phyloP scores from a whole-genome alignment of 2,888 invertebrate species.

The Papilio demoleus region DNA sequence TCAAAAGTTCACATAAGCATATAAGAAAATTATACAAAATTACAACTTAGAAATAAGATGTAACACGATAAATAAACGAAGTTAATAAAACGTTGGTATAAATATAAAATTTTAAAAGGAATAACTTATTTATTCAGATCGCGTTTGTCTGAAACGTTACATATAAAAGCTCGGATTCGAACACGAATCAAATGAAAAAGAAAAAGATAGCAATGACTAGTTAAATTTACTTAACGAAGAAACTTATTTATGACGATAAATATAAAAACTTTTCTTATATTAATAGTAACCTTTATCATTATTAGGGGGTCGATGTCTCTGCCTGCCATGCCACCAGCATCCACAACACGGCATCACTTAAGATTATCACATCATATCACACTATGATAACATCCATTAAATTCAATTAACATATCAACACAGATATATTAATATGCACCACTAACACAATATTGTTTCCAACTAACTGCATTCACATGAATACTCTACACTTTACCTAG shows the following conservation, averaged over 20 bases:
- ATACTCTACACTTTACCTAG: constrained; percentile 8
- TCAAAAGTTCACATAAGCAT: not conserved
- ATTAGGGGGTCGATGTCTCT: constrained; percentile 78
- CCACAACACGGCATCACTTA: constrained; percentile 76
- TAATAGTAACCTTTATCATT: constrained; percentile 61
- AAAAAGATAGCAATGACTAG: not conserved
- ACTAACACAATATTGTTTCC: constrained; percentile 28
- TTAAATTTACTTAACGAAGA: no score
- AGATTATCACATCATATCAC: constrained; percentile 42
- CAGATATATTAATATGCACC: not conserved
- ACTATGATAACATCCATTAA: not conserved
- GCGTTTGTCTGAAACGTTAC: constrained; percentile 3
- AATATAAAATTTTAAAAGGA: not conserved
- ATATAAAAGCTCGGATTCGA: constrained; percentile 5
- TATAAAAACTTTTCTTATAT: no score
- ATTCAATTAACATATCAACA: constrained; percentile 1
- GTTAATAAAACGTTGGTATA: not conserved
- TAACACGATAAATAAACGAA: no score
- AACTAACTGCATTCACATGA: constrained; percentile 24
- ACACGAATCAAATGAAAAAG: not conserved
- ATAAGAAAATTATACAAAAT: not conserved
- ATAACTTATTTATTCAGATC: not conserved
- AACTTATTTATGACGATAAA: no score
- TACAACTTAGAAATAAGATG: no score
- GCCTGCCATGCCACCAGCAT: constrained; percentile 80